Base-by-base conservation (phyloP, 2,888 invertebrate species). In the Drosophila flavopinicola region DNA sequence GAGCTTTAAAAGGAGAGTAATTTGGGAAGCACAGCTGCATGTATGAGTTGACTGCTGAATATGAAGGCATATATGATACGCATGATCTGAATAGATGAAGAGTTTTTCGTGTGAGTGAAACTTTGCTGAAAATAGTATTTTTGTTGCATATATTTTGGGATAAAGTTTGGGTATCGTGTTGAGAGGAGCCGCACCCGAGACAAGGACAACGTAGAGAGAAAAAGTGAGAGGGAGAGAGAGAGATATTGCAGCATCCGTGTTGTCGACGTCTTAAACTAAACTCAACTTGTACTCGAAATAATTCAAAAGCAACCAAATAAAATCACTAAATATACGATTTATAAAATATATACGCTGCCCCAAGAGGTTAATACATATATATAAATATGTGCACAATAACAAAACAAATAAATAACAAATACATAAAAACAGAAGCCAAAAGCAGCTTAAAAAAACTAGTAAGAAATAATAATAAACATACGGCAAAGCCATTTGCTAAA, bases 251-350 rank as follows among this genome's bases (percentile, higher is more conserved):
- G 57, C 51, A 57, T 57, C 66, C 51, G 37, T 42, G 66, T 44
- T 44, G 66, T 44, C 38, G 68, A 57, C 9, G 15, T 30, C 45
- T 23, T 23, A 39, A 66, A 51, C 47, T 52, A 24, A 71, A 71
- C 54, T 58, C 9, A 71, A 68, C 20, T 61, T 32, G 27, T 68
- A 63, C 53, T 53, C 13, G 15, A 66, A 68, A 41, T 45, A 27
- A 25, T 37, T 32, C 6, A 44, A 30, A 44, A 30, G 10, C 10
- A 67, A 68, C 37, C 4, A 67, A 71, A 41, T 42, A 2, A 74
- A 63, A 57, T 15, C 38, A 71, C 48, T 35, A 47, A 65, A 64
- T 33, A 49, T 48, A 66, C 38, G 47, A 42, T 30, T 49, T 39
- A 39, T n/a, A 33, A 57, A 52, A 44, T 38, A 44, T n/a, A 45